Evolutionary conservation across 1,140 invertebrate species (phyloP).

Genomic region (Ceratosolen fusciceps): DNA sequence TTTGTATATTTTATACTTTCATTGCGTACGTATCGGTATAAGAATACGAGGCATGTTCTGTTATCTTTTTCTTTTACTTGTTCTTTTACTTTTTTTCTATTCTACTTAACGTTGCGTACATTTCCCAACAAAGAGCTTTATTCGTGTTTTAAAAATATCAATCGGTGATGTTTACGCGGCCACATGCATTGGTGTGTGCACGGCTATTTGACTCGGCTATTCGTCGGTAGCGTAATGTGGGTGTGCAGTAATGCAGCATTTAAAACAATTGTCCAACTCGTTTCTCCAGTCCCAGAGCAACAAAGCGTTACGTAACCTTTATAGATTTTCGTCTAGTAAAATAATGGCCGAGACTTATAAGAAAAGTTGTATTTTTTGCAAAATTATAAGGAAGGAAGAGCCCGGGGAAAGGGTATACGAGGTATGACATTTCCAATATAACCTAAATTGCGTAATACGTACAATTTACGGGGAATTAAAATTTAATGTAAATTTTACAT

Average conservation of each 20-base stretch:
- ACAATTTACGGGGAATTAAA: not conserved
- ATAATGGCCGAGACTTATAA: conserved; percentile 31
- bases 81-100: too few species aligned
- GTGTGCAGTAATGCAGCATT: not conserved
- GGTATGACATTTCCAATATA: conserved; percentile 56
- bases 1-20: too few species aligned
- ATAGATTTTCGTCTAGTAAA: not conserved
- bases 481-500: conserved; percentile 46
- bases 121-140: too few species aligned
- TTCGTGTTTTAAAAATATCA: too few species aligned
- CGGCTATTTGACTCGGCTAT: too few species aligned
- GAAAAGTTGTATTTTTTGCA: conserved; percentile 79
- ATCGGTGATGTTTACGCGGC: not conserved
- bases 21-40: too few species aligned
- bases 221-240: too few species aligned
- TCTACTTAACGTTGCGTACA: too few species aligned
- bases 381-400: conserved; percentile 76
- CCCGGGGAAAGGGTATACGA: conserved; percentile 72
- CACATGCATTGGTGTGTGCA: not conserved
- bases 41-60: too few species aligned
- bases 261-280: conserved; percentile 17
- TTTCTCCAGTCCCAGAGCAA: conserved; percentile 12
- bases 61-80: too few species aligned
- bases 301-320: not conserved
- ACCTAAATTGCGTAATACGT: conserved; percentile 7